Conservation (phyloP, 1,140 invertebrate species). For the Heterodera carotae region DNA sequence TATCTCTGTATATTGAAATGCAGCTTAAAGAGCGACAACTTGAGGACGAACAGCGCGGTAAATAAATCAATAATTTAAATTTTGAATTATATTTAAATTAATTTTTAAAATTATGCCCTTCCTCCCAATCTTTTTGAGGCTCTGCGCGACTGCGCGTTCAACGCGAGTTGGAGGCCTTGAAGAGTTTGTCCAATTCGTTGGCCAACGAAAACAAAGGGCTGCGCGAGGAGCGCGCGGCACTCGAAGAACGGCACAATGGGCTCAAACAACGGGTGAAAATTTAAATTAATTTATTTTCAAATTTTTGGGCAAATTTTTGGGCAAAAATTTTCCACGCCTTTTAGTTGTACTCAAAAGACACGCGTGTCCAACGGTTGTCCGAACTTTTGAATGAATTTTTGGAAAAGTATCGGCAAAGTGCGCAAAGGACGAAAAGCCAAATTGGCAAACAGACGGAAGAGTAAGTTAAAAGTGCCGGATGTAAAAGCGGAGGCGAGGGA, state of each 20-base stretch:
- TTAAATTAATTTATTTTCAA: no score
- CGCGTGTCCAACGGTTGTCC: background rate
- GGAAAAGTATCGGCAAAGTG: constrained; percentile 28
- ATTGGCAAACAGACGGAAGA: constrained; percentile 36
- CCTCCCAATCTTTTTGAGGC: background rate
- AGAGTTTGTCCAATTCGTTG: constrained; percentile 43
- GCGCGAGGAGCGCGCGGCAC: constrained; percentile 38
- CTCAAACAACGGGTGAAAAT: constrained; percentile 42
- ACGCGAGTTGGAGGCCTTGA: constrained; percentile 43
- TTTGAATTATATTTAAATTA: constrained; percentile 5
- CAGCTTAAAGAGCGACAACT: constrained; percentile 29
- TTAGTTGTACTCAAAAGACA: constrained; percentile 25
- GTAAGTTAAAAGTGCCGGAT: no score
- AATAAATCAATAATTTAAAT: constrained; percentile 21
- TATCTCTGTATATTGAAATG: background rate
- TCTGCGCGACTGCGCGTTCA: constrained; percentile 29
- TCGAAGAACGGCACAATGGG: constrained; percentile 35
- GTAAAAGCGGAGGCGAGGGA: background rate
- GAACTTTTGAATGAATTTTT: constrained; percentile 32
- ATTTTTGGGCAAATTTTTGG: background rate
- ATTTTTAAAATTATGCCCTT: constrained; percentile 9
- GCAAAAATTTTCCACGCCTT: background rate
- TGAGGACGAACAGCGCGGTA: constrained; percentile 30
- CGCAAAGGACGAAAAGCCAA: constrained; percentile 21
- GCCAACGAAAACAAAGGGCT: constrained; percentile 48